These are phyloP conservation scores for Alouatta palliata DNA, from an alignment of 2,113 vertebrate genomes.

Conservation along the genomic window DNA sequence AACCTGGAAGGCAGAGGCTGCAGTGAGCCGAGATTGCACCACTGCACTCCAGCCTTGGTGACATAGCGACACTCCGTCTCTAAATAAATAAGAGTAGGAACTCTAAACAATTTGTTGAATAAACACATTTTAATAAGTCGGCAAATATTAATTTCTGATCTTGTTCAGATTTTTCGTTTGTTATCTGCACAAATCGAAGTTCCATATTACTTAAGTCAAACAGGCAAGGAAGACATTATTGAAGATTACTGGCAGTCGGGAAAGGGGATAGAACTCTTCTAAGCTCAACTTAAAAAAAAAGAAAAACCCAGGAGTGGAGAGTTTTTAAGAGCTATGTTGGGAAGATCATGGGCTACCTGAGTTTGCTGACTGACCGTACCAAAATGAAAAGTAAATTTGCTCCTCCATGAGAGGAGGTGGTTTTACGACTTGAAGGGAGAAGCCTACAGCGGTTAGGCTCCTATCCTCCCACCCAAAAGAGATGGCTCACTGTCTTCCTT, in stretches of 20 bases:
- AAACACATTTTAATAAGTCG: no score
- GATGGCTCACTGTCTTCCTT: background rate
- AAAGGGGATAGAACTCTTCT: background rate
- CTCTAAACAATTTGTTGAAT: background rate
- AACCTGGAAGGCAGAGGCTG: no score
- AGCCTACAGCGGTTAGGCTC: background rate
- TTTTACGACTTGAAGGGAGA: background rate
- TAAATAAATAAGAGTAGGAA: background rate
- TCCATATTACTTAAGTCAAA: background rate
- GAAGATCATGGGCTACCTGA: background rate
- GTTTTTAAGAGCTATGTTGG: background rate
- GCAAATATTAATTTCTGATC: no score
- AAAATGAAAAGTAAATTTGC: background rate
- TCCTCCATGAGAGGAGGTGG: background rate
- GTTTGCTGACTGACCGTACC: background rate
- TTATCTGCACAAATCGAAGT: no score
- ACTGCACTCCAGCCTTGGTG: no score
- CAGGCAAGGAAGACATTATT: background rate
- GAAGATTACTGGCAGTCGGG: background rate
- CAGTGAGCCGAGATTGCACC: no score
- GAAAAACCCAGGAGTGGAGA: background rate
- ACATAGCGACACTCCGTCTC: no score
- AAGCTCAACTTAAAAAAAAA: background rate
- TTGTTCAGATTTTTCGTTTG: no score
- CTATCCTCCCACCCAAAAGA: background rate